Evolutionary conservation across 2,113 vertebrate species (phyloP), one percentile per base, ranked within the genome.

Genomic region (Polyodon spathula): DNA sequence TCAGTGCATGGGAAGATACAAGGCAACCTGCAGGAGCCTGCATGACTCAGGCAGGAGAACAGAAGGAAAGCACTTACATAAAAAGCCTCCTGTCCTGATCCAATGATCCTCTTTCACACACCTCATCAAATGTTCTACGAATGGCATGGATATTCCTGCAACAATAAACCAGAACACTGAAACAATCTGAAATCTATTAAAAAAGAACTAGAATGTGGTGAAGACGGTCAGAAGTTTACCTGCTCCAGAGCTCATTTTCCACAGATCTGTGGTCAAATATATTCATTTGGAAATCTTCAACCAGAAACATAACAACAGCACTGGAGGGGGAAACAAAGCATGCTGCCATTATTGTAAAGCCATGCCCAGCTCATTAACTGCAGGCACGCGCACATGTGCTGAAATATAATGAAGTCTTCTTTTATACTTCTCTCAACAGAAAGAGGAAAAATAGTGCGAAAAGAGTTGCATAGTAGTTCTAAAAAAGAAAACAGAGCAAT

Each of bases 251-350:
- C 54, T 96, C 91, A 42, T 86, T 90, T 75, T 98, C 94, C 52
- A 98, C 39, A 37, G 73, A 95, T 56, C 92, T 88, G 50, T 98
- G 95, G 73, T 97, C 95, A 75, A 92, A 94, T 66, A 97, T 87
- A 74, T 98, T 98, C 68, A 83, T 90, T 68, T 97, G 88, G 40
- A 67, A 46, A 0, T 91, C 79, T 55, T 95, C 90, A 67, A 93
- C 88, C 75, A 98, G 68, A 67, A 97, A 89, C 79, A 96, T 85
- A 63, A 98, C 87, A 39, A 89, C 78, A 5, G 95, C 92, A 48
- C 95, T 97, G 78, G 4, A 65, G 2, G 16, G 74, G 12, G 74
- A 8, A 17, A 12, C 27, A 40, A 6, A 12, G 3, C 9, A 10
- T 55, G 0, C 10, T 55, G 10, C 7, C 10, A 27, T 27, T 27